phyloP scores from a whole-genome alignment of 2,797 vertebrate species.

The Enteromius fasciolatus region DNA sequence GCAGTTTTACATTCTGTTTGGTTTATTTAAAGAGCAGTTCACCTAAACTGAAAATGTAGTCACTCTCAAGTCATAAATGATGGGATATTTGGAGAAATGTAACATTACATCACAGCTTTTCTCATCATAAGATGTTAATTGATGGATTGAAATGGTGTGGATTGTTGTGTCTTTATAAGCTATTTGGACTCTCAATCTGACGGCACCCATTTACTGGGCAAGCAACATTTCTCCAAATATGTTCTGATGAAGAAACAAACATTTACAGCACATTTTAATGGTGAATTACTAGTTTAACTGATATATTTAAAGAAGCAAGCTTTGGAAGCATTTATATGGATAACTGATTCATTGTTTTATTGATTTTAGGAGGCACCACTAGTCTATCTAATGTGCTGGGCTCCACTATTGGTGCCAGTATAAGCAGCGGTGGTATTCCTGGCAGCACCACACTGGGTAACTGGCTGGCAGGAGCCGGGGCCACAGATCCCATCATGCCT shows the following conservation, averaged over 20 bases:
- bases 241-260: background rate
- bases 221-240: background rate
- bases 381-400: constrained; percentile 50
- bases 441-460: constrained; percentile 69
- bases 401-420: constrained; percentile 34
- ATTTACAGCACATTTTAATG: background rate
- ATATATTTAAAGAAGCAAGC: background rate
- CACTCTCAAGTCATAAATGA: background rate
- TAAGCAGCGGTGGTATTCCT: constrained; percentile 62
- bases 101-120: background rate
- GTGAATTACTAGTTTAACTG: background rate
- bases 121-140: background rate
- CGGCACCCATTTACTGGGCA: background rate
- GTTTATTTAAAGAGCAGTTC: background rate
- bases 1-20: background rate
- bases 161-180: background rate
- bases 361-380: constrained; percentile 45
- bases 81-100: background rate
- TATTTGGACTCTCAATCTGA: background rate
- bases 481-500: constrained; percentile 67
- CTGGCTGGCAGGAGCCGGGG: constrained; percentile 71
- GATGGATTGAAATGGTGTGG: background rate
- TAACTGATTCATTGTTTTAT: background rate
- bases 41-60: background rate
- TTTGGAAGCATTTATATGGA: background rate